A percentile compares a stretch with the other conserved stretches of the same genome.
phyloP scores from a whole-genome alignment of 2,797 vertebrate species.

The Pangasius macronema region DNA sequence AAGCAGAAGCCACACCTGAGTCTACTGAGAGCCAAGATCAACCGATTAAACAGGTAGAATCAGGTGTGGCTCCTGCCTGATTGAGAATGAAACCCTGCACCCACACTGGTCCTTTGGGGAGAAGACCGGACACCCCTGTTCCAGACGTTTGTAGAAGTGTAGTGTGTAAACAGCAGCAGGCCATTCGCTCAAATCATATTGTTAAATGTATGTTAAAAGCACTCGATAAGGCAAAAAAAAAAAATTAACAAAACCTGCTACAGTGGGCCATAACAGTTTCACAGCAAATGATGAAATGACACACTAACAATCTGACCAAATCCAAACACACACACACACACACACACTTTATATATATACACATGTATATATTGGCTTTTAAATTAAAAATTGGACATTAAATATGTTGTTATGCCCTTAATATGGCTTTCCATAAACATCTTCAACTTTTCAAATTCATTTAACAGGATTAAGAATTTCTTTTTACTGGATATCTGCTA shows the following conservation, averaged over 20 bases:
- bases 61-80: too few relatives aligned
- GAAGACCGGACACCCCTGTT: not conserved
- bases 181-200: not conserved
- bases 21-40: too few relatives aligned
- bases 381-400: not conserved
- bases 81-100: too few relatives aligned
- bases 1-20: too few relatives aligned
- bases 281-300: not conserved
- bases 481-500: not conserved
- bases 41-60: too few relatives aligned
- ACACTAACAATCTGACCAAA: not conserved
- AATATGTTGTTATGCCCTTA: not conserved
- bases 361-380: too few relatives aligned
- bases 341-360: too few relatives aligned
- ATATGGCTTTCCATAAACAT: too few relatives aligned
- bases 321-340: not conserved
- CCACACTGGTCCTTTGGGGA: too few relatives aligned
- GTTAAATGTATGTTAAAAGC: not conserved
- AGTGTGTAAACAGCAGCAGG: not conserved
- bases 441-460: not conserved
- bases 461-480: not conserved
- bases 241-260: not conserved
- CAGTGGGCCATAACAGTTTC: not conserved
- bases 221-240: not conserved
- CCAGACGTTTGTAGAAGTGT: not conserved